These are phyloP conservation scores for Lepeophtheirus salmonis DNA, from an alignment of 1,140 invertebrate genomes.

Conservation along the genomic window DNA sequence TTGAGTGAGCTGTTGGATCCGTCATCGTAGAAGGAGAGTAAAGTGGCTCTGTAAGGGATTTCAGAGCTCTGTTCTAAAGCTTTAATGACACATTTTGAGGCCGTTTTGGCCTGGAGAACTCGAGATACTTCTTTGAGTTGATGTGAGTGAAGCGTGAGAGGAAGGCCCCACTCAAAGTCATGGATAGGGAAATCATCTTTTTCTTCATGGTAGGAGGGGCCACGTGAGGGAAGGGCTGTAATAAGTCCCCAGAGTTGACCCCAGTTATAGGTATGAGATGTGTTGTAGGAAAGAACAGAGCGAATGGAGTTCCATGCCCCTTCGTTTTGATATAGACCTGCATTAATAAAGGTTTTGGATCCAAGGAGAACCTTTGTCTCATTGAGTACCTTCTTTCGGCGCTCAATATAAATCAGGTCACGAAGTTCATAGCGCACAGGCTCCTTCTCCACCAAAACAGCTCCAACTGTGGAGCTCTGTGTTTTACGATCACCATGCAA, in stretches of 20 bases:
- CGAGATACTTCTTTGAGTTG: not conserved
- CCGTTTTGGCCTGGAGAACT: not conserved
- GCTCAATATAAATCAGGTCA: not conserved
- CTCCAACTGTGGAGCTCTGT: not conserved
- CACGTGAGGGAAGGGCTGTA: not conserved
- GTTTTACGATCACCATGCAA: not conserved
- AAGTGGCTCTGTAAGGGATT: not conserved
- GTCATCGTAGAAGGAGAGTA: not conserved
- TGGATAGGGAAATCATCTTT: not conserved
- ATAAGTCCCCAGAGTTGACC: not conserved
- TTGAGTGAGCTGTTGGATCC: not conserved
- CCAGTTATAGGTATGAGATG: not conserved
- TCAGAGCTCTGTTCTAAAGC: not conserved
- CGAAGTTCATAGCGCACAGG: not conserved
- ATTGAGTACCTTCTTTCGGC: not conserved
- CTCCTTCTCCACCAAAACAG: not conserved
- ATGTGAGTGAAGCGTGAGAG: not conserved
- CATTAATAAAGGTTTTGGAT: not conserved
- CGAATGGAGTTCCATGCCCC: not conserved
- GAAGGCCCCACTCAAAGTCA: not conserved
- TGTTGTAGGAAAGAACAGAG: not conserved
- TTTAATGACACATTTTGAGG: not conserved
- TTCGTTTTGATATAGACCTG: not conserved
- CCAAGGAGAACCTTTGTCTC: not conserved
- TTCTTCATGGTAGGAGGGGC: not conserved